Evolutionary conservation across 1,140 invertebrate genomes (phyloP), one percentile per base, ranked within the genome.

Genomic region (Antheraea pernyi): DNA sequence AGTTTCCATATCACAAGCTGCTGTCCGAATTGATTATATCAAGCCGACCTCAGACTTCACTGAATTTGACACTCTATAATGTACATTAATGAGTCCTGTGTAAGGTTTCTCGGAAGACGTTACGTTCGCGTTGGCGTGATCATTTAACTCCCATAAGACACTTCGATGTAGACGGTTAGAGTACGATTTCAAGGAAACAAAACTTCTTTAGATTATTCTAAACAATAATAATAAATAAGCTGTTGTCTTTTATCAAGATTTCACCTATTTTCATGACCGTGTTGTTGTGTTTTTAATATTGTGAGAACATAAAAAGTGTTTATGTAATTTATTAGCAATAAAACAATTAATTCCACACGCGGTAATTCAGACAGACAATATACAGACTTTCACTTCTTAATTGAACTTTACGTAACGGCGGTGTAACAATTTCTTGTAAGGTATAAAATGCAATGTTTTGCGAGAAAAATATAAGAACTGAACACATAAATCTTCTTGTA

Each of bases 51-150:
- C 16, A 16, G 11, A 53, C 46, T 53, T 13, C 46, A 65, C 13
- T 65, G 64, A 65, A 65, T 65, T 39, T 65, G 64, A 65, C 61
- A 63, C 61, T 16, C 62, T 62, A 67, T 66, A 66, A 68, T 37
- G 69, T 48, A 18, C 63, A 37, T 53, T 53, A 53, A 53, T 53
- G 46, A 53, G 11, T n/a, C 46, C 46, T 53, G 7, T 53, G 46
- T 74, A 79, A 78, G 75, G 82, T 53, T 88, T 86, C 84, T 78
- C 22, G 72, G 84, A 85, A 86, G 78, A 53, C 11, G 46, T 53
- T 53, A 53, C 13, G 46, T 53, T 16, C 11, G 46, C 46, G 76
- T 80, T 77, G 76, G 77, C 75, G 77, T 80, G 76, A 68, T 73
- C 66, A 68, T 68, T 68, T 69, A 53, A 53, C 67, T 76, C 78